Evolutionary conservation across 92 coral and sea anemone species (phyloP).

Genomic region (Blastomussa wellsi): DNA sequence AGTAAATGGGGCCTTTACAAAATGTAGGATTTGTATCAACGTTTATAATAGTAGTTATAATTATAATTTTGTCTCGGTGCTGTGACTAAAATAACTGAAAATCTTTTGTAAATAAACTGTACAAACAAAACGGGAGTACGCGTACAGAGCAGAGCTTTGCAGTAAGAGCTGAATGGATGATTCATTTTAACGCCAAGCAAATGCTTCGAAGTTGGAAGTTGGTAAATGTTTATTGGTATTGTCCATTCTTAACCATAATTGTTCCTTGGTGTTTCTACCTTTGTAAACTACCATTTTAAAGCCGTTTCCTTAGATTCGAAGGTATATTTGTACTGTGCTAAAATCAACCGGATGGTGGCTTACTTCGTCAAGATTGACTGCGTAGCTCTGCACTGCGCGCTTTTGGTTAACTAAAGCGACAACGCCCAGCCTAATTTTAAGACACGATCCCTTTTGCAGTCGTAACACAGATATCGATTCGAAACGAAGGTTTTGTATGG

Average conservation of each 20-base stretch:
- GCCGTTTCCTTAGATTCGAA: background rate
- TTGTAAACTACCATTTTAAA: background rate
- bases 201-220: background rate
- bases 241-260: background rate
- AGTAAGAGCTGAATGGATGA: background rate
- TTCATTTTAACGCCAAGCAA: background rate
- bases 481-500: conserved; percentile 27
- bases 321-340: background rate
- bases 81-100: background rate
- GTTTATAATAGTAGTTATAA: background rate
- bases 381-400: background rate
- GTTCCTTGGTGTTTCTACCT: background rate
- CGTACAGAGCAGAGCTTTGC: background rate
- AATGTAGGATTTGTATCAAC: background rate
- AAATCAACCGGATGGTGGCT: background rate
- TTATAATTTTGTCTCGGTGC: background rate
- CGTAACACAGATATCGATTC: background rate
- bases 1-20: background rate
- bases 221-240: background rate
- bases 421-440: background rate
- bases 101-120: conserved; percentile 25
- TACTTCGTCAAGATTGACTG: background rate
- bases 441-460: background rate
- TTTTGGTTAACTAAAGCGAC: background rate
- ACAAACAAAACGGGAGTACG: background rate